Conservation (phyloP, 2,113 vertebrate genomes). For the Taxidea taxus region DNA sequence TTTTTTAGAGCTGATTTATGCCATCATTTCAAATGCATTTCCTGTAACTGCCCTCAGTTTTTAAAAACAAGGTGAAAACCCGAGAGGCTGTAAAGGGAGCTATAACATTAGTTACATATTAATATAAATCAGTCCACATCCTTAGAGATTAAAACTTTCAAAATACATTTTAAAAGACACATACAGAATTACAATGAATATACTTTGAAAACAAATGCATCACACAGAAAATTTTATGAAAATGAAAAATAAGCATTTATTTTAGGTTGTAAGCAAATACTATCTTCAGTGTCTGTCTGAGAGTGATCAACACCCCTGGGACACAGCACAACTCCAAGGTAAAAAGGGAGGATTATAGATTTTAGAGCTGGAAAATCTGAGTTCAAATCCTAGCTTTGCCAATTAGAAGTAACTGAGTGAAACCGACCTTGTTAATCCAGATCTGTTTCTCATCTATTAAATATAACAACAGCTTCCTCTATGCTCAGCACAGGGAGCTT, state of each 20-base stretch:
- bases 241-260: not conserved
- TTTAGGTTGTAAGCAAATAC: not conserved
- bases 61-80: constrained; percentile 77
- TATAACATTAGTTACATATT: constrained; percentile 78
- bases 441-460: not conserved
- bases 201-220: not conserved
- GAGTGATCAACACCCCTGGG: not conserved
- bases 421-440: not conserved
- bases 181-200: constrained; percentile 35
- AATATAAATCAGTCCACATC: constrained; percentile 84
- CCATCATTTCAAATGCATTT: constrained; percentile 76
- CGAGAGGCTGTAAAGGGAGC: constrained; percentile 78
- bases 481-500: not conserved
- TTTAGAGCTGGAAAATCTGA: not conserved
- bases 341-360: not conserved
- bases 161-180: not conserved
- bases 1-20: constrained; percentile 76
- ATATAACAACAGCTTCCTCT: not conserved
- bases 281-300: not conserved
- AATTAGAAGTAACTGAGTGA: not conserved
- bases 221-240: not conserved
- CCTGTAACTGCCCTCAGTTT: constrained; percentile 78
- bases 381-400: not conserved
- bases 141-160: constrained; percentile 64
- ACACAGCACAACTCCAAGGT: not conserved